Evolutionary conservation across 2,888 invertebrate genomes (phyloP), one percentile per base, ranked within the genome.

Genomic region (Eurytoma adleriae): DNA sequence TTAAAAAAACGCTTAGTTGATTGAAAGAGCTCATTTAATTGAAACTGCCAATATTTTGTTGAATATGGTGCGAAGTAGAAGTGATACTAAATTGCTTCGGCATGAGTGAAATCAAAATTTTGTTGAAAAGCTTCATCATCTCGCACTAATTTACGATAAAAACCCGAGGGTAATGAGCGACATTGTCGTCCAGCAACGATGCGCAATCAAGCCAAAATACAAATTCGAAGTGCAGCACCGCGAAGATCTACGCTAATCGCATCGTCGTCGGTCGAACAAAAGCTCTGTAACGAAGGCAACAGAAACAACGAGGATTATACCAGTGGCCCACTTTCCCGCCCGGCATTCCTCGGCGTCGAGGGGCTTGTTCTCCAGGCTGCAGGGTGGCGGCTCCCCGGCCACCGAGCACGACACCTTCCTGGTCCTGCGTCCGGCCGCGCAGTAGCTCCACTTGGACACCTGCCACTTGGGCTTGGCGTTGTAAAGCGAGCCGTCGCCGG

Each of bases 401-500:
- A 84, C 78, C n/a, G 89, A 86, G 61, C 89, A 89, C 3, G 82
- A 86, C 0, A 89, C 88, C 66, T 87, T 88, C 70, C 89, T 85
- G 56, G 68, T 87, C 62, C 89, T 85, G 67, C 85, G 88, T 0
- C 89, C 87, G 5, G 83, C 83, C 20, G 80, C n/a, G 61, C 89
- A 89, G 30, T 85, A 85, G 70, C 86, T 87, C 89, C 89, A 89
- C 70, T 87, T 87, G 13, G 89, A 87, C 0, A 88, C 87, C 54
- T 85, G 86, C 89, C 89, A 89, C 73, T 88, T 89, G 0, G 89
- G 86, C 66, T 88, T 89, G 10, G 87, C 85, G 70, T 87, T 87
- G 81, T 89, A 89, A 83, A 87, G 86, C 2, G 89, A 88, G 77
- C 85, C 87, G 54, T 87, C 87, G 14, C 20, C 70, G 24, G 87